Percentiles rank a stretch among this genome's conserved stretches.
These are phyloP conservation scores for Morphnarchus princeps DNA, from an alignment of 2,113 vertebrate genomes.

Conservation along the genomic window DNA sequence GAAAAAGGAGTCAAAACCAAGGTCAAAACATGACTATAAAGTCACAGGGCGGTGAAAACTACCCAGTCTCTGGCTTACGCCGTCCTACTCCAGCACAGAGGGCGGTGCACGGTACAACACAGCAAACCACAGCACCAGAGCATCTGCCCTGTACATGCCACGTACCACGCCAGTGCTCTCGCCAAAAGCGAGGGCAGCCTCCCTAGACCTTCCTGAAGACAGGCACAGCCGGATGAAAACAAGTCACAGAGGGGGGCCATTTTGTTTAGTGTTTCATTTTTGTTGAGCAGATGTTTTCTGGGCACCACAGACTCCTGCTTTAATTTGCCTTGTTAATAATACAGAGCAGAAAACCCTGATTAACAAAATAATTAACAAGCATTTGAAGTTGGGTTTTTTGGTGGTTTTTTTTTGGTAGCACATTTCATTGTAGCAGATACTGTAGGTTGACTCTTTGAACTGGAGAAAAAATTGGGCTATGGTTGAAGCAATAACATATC, in stretches of 20 bases:
- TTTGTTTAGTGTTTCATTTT: background rate
- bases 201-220: background rate
- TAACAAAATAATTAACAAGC: slow-evolving; percentile 24
- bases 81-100: fast-evolving
- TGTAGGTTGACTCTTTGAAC: background rate
- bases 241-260: background rate
- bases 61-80: background rate
- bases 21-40: background rate
- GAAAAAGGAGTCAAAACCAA: background rate
- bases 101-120: fast-evolving
- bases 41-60: background rate
- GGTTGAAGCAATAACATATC: background rate
- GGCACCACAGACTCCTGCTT: background rate
- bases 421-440: background rate
- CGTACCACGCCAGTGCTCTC: fast-evolving
- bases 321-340: slow-evolving; percentile 10
- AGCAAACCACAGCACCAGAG: background rate
- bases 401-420: background rate
- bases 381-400: background rate
- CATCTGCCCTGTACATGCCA: too few species aligned
- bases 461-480: background rate
- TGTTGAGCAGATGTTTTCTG: slow-evolving; percentile 12
- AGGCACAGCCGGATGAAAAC: background rate
- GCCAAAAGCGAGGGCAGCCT: background rate
- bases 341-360: background rate